Conservation (phyloP, 35 echinoderm and acorn worm species). For the Apostichopus parvimensis region DNA sequence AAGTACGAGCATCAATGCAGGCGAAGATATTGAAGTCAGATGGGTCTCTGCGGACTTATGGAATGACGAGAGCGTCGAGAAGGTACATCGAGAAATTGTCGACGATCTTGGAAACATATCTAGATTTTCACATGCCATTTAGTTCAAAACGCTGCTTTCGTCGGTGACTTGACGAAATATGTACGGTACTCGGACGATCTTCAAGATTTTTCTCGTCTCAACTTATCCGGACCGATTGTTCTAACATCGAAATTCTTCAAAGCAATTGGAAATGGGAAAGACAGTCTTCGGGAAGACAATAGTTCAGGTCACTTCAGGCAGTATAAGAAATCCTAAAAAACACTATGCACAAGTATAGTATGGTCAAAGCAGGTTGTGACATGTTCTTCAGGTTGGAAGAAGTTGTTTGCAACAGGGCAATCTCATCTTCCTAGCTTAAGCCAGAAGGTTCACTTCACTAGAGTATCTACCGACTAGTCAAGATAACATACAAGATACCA, state of each 20-base stretch:
- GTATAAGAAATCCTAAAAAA: neutral
- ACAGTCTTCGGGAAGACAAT: neutral
- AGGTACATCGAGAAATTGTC: neutral
- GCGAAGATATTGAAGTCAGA: neutral
- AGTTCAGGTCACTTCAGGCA: slow-evolving; percentile 1
- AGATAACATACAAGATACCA: too few species aligned
- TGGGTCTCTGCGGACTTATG: slow-evolving; percentile 25
- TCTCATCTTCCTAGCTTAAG: too few species aligned
- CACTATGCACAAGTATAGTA: neutral
- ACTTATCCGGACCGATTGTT: neutral
- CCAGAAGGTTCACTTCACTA: too few species aligned
- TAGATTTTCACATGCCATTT: slow-evolving; percentile 63
- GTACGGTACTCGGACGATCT: slow-evolving; percentile 17
- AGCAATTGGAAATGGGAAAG: slow-evolving; percentile 3
- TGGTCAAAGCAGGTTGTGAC: slow-evolving; percentile 57
- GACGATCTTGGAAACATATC: slow-evolving; percentile 3
- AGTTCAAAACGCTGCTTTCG: slow-evolving; percentile 51
- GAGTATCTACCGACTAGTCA: too few species aligned
- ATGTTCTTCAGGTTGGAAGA: slow-evolving; percentile 25
- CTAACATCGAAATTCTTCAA: slow-evolving; percentile 9
- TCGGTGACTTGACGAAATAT: slow-evolving; percentile 40
- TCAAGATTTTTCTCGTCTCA: slow-evolving; percentile 24
- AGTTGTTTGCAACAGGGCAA: too few species aligned
- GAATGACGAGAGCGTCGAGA: neutral
- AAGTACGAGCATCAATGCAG: neutral